A percentile compares a stretch with the other conserved stretches of the same genome.
Conservation (phyloP, 2,888 invertebrate species). For the Rhodophaea formosa region DNA sequence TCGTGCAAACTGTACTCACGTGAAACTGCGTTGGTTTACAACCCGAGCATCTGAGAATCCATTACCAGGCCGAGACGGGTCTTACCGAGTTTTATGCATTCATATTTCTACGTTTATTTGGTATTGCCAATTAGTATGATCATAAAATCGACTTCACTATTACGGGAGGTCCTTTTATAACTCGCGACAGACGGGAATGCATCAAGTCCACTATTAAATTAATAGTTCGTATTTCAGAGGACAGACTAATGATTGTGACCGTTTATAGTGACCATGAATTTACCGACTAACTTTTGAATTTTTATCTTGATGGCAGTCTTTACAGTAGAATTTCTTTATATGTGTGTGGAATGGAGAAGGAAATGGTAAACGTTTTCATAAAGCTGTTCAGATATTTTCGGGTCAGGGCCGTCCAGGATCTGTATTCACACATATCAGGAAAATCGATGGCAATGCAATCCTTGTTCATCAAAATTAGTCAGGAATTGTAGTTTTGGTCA, state of each 20-base stretch:
- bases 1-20: not conserved
- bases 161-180: conserved; percentile 58
- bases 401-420: no score
- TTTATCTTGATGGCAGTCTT: not conserved
- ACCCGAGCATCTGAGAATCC: conserved; percentile 41
- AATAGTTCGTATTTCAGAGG: conserved; percentile 14
- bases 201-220: conserved; percentile 28
- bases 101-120: conserved; percentile 64
- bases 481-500: no score
- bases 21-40: conserved; percentile 26
- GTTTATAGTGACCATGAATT: not conserved
- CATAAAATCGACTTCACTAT: conserved; percentile 56
- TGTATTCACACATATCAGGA: no score
- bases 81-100: conserved; percentile 47
- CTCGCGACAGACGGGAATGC: conserved; percentile 31
- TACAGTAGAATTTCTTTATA: no score
- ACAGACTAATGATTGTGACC: not conserved
- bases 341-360: no score
- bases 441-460: no score
- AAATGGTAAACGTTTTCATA: no score
- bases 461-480: no score
- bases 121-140: conserved; percentile 67
- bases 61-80: conserved; percentile 36
- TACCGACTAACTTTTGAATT: not conserved
- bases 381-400: no score